Base-by-base conservation (phyloP, 2,797 vertebrate species). In the Pipistrellus kuhlii region DNA sequence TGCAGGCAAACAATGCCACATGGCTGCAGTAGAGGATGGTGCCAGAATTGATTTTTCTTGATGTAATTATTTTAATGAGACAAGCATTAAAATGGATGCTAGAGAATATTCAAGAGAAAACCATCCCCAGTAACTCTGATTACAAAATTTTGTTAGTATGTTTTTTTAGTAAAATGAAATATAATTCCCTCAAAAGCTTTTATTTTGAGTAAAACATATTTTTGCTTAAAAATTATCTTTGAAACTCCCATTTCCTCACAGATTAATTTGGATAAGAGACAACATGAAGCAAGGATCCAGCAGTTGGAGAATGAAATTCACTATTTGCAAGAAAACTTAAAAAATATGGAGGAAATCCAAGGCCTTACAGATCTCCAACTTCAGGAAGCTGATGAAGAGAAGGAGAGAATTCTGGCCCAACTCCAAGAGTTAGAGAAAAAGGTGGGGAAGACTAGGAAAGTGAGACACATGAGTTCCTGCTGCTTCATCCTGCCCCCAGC, bases 351-450 rank as follows among this genome's bases (percentile, higher is more conserved):
- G 88, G 98, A 99, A 92, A 97, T 98, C 88, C 99, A 99, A 84
- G 97, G 98, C 77, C 95, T 98, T 93, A 98, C 98, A 77, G 97
- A 98, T 44, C 98, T 98, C 82, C 98, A 98, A 95, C 98, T 99
- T 41, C 98, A 99, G 95, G 98, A 99, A 81, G 98, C 98, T n/a
- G 98, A 98, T 94, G 98, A 98, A 41, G 98, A 99, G 83, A 98
- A 98, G 85, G 98, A 99, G 75, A 91, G 90, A 30, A 98, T 99
- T 90, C 98, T 98, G 44, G 95, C 97, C 35, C 98, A 99, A 78
- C 98, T 99, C 76, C 97, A 98, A 92, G 97, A 99, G 85, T 97
- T 98, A 94, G 98, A 98, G 94, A 98, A 98, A 69, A 98, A 97
- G 98, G 99, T 99, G 51, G 15, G 89, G 93, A 0, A 78, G 30